A percentile compares a stretch with the other conserved stretches of the same genome.
These are phyloP conservation scores for Embidobia sp. DNA, from an alignment of 2,888 invertebrate genomes.

Conservation along the genomic window DNA sequence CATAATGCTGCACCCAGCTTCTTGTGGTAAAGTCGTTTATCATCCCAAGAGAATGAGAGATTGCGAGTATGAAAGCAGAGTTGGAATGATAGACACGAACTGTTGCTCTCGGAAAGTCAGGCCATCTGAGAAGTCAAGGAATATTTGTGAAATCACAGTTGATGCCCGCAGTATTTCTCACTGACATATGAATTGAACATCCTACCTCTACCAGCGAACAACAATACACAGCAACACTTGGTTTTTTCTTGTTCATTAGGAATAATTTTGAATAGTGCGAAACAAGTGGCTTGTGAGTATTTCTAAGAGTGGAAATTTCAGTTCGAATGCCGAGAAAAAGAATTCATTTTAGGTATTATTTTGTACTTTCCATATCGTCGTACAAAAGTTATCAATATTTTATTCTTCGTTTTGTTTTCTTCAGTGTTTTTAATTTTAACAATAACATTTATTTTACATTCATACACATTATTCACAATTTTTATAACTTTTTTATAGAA, in stretches of 20 bases:
- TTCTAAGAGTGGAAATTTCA: no score
- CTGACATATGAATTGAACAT: slow-evolving; percentile 55
- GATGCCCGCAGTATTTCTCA: slow-evolving; percentile 58
- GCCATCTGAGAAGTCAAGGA: slow-evolving; percentile 59
- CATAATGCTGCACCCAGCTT: slow-evolving; percentile 71
- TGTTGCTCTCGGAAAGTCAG: slow-evolving; percentile 68
- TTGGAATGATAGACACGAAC: slow-evolving; percentile 69
- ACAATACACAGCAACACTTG: slow-evolving; percentile 31
- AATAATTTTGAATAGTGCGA: slow-evolving; percentile 18
- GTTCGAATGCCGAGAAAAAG: no score
- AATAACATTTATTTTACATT: no score
- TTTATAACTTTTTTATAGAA: no score
- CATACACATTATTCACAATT: no score
- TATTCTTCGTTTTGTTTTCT: no score
- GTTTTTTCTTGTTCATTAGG: slow-evolving; percentile 38
- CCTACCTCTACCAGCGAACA: slow-evolving; percentile 30
- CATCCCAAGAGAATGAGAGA: slow-evolving; percentile 69
- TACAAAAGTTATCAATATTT: no score
- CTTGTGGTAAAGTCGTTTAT: slow-evolving; percentile 71
- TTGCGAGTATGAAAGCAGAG: slow-evolving; percentile 60
- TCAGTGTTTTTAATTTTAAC: no score
- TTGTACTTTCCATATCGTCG: no score
- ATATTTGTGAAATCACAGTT: slow-evolving; percentile 62
- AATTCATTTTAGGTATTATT: no score
- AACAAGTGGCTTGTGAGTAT: no score